Conservation (phyloP, 2,797 vertebrate genomes). For the Melopsittacus undulatus region DNA sequence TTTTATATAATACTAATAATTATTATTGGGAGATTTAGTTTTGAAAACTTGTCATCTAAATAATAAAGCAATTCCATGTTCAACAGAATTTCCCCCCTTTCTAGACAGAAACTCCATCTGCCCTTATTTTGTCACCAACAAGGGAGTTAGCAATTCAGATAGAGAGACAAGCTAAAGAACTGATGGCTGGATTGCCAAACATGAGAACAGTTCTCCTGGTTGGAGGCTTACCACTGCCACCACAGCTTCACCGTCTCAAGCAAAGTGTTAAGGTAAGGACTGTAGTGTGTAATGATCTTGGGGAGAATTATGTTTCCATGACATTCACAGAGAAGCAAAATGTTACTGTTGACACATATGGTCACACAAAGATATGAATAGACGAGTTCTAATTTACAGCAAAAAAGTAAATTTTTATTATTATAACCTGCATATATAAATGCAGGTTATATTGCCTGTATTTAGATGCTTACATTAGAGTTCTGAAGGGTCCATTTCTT, state of each 20-base stretch:
- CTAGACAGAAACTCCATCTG: conserved; percentile 76
- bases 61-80: not conserved
- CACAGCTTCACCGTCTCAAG: conserved; percentile 91
- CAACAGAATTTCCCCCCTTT: not conserved
- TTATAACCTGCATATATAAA: not conserved
- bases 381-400: not conserved
- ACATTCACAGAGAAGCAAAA: not conserved
- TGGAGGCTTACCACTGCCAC: conserved; percentile 92
- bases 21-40: not conserved
- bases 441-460: not conserved
- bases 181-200: conserved; percentile 87
- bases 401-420: not conserved
- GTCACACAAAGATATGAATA: not conserved
- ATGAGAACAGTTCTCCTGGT: conserved; percentile 95
- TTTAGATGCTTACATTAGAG: not conserved
- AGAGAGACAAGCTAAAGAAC: conserved; percentile 90
- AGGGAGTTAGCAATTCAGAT: conserved; percentile 96
- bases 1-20: not conserved
- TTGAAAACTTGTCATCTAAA: not conserved
- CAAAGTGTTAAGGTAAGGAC: conserved; percentile 88
- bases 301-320: not conserved
- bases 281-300: fast-evolving
- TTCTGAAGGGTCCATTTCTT: not conserved
- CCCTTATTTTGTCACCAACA: conserved; percentile 91
- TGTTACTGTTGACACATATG: fast-evolving